phyloP scores from a whole-genome alignment of 2,888 invertebrate genomes.

The Patella ulyssiponensis region DNA sequence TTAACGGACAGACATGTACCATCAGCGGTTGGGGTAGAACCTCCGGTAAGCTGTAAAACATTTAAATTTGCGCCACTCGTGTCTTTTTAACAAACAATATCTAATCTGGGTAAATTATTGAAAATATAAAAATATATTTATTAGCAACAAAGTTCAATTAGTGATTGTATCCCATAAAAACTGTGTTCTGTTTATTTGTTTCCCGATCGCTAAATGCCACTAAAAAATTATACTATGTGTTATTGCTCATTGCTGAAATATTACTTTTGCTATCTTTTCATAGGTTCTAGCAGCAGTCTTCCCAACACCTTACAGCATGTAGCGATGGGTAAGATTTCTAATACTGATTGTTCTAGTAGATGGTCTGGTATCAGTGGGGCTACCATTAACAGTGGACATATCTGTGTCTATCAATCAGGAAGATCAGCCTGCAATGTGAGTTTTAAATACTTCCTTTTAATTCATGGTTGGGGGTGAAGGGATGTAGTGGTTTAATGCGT shows the following conservation, averaged over 20 bases:
- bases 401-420: conserved; percentile 40
- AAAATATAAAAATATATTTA: too few species aligned
- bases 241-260: too few species aligned
- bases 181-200: too few species aligned
- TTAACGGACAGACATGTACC: conserved; percentile 24
- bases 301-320: conserved; percentile 35
- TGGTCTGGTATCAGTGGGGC: conserved; percentile 29
- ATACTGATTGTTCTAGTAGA: conserved; percentile 32
- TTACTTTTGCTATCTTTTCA: not conserved
- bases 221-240: too few species aligned
- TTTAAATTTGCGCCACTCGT: too few species aligned
- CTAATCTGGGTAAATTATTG: too few species aligned
- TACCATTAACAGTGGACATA: conserved; percentile 36
- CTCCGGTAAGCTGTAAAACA: conserved; percentile 14
- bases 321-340: conserved; percentile 34
- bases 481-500: too few species aligned
- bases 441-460: not conserved
- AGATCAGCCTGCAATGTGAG: conserved; percentile 43
- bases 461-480: too few species aligned
- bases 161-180: too few species aligned
- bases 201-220: too few species aligned
- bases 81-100: too few species aligned
- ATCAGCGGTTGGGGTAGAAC: conserved; percentile 46
- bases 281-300: conserved; percentile 28
- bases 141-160: too few species aligned